Evolutionary conservation across 2,797 vertebrate species (phyloP), one percentile per base, ranked within the genome.

Genomic region (Darevskia mixta): DNA sequence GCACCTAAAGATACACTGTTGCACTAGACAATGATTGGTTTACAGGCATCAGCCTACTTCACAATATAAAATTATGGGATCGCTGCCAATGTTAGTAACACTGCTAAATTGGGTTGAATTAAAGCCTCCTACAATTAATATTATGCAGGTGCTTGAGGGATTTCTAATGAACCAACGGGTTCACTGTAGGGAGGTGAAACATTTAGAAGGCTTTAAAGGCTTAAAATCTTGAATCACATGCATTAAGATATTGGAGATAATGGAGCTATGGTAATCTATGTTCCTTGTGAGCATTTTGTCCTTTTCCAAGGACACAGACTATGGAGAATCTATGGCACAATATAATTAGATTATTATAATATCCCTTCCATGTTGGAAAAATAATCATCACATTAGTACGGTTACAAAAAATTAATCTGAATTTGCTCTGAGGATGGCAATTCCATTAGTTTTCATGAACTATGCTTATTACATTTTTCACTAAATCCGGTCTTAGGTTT

Each of bases 221-320:
- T 88, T 88, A 87, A 89, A 87, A 94, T 95, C 18, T 90, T 90
- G 82, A 94, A 92, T 82, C 32, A 76, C 82, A 92, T 95, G 92
- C 90, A 79, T 88, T 90, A 88, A 88, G 87, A 79, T 89, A 86
- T 94, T 89, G 82, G 86, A 91, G 88, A 86, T 91, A 92, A 91
- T 88, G 88, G 86, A 90, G 82, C 38, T 89, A 72, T 75, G 86
- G 67, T 92, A 89, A 90, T 92, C 92, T 92, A 80, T 92, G 77
- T 88, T 67, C 41, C 82, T 32, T 91, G 81, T 92, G 67, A 77
- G 35, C 49, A 49, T 66, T 77, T 86, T 83, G 85, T 87, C 87
- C 87, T 91, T 88, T 88, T 89, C 55, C 88, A 76, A 91, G 83
- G 86, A 92, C 77, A 82, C 29, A 55, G 73, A 66, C 85, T 90